phyloP scores from a whole-genome alignment of 2,113 vertebrate genomes.

The Porphyrio hochstetteri region DNA sequence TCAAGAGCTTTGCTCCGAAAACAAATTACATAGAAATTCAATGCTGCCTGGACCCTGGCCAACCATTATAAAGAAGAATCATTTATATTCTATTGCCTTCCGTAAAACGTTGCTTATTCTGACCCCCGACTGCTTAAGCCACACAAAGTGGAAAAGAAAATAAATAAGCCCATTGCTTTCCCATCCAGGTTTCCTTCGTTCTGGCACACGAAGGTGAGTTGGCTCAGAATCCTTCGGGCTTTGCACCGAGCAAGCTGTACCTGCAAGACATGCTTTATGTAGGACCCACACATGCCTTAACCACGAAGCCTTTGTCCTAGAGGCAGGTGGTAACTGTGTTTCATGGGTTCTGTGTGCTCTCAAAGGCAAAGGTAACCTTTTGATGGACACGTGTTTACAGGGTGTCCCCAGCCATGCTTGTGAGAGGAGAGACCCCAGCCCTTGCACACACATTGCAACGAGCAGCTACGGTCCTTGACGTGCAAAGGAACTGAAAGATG shows the following conservation, averaged over 20 bases:
- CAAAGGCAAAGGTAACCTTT: neutral
- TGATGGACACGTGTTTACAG: accelerated
- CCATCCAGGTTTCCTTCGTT: neutral
- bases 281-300: neutral
- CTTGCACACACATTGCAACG: accelerated
- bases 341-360: neutral
- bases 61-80: constrained; percentile 61
- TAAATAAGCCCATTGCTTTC: constrained; percentile 14
- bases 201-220: constrained; percentile 1
- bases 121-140: constrained; percentile 39
- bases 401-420: accelerated
- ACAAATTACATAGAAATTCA: constrained; percentile 71
- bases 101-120: constrained; percentile 28
- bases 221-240: neutral
- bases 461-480: neutral
- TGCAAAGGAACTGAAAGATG: neutral
- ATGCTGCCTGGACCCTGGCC: constrained; percentile 66
- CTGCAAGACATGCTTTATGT: neutral
- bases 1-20: constrained; percentile 69
- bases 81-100: constrained; percentile 65
- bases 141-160: constrained; percentile 37
- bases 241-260: neutral
- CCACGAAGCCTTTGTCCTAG: neutral
- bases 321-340: neutral
- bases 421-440: neutral